Evolutionary conservation across 2,888 invertebrate species (phyloP), one percentile per base, ranked within the genome.

Genomic region (Luperina nickerlii): DNA sequence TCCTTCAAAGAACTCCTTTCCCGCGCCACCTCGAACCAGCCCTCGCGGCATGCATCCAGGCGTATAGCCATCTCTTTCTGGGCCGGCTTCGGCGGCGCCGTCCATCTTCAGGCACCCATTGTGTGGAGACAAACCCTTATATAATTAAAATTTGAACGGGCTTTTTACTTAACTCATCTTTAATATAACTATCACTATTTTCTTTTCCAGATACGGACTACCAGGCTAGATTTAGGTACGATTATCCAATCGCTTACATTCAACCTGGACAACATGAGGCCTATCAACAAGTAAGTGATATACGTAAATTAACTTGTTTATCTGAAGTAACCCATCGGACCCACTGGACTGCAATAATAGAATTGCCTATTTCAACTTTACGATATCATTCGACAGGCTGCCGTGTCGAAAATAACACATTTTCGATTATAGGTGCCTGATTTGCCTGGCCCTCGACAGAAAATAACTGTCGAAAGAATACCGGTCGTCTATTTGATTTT

Each of bases 251-350:
- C 1, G 93, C 91, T 27, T 96, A 95, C 79, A 92, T 96, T 45
- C 88, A 91, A 74, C 95, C 95, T 2, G 96, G 96, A 13, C 95
- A 95, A 88, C 92, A 89, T 42, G 96, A 95, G 88, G 95, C 94
- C 24, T 95, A 93, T 87, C 96, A 96, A 89, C 92, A 92, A 88
- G 96, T 96, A 88, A 83, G 90, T 84, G 13, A 67, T 20, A 20
- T 32, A n/a, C 20, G 18, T 38, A 32, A 9, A 38, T 27, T 4
- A 15, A 45, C 15, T 78, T 54, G 11, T 63, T 32, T 9, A 18
- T 62, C 3, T 9, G 20, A 38, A 0, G 27, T 42, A 24, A 42
- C 13, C 32, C 32, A 60, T n/a, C 60, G 1, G 24, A 38, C 24
- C 2, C 5, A 60, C 32, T 57, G 11, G 15, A 51, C 15, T 70